Conservation (phyloP, 1,140 invertebrate species). For the Neodiprion fabricii region DNA sequence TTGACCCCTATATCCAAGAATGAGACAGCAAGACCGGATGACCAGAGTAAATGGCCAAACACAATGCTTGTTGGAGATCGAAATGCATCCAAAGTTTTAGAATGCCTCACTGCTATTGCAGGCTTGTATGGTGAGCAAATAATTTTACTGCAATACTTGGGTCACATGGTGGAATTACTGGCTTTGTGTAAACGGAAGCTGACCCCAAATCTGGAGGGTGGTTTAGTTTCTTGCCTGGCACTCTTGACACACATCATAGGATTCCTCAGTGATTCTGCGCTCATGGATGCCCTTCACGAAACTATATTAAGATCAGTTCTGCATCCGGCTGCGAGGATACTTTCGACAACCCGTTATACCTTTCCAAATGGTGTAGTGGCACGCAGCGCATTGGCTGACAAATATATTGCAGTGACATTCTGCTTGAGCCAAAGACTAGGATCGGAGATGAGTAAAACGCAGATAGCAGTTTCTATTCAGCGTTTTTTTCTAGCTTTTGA, state of each 20-base stretch:
- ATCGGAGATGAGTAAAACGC: constrained; percentile 81
- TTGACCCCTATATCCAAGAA: constrained; percentile 56
- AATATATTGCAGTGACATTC: constrained; percentile 82
- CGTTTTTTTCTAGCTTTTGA: constrained; percentile 89
- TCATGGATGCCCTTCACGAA: constrained; percentile 87
- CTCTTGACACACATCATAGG: constrained; percentile 82
- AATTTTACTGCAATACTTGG: constrained; percentile 92
- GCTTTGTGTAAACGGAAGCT: constrained; percentile 78
- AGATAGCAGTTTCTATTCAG: constrained; percentile 72
- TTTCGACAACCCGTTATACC: constrained; percentile 74
- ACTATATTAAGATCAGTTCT: constrained; percentile 79
- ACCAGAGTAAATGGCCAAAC: constrained; percentile 57
- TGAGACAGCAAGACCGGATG: constrained; percentile 32
- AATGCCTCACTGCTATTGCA: constrained; percentile 86
- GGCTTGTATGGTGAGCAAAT: constrained; percentile 93
- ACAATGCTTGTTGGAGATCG: constrained; percentile 78
- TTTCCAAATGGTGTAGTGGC: constrained; percentile 82
- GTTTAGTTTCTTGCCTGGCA: constrained; percentile 84
- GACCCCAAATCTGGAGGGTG: constrained; percentile 85
- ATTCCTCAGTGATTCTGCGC: constrained; percentile 80
- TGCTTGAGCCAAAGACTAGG: constrained; percentile 82
- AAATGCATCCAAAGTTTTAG: constrained; percentile 83
- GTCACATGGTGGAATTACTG: constrained; percentile 87
- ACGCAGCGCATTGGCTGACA: constrained; percentile 76
- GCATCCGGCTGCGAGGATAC: constrained; percentile 75